Evolutionary conservation across 2,113 vertebrate genomes (phyloP), one percentile per base, ranked within the genome.

Genomic region (Herpetotheres cachinnans): DNA sequence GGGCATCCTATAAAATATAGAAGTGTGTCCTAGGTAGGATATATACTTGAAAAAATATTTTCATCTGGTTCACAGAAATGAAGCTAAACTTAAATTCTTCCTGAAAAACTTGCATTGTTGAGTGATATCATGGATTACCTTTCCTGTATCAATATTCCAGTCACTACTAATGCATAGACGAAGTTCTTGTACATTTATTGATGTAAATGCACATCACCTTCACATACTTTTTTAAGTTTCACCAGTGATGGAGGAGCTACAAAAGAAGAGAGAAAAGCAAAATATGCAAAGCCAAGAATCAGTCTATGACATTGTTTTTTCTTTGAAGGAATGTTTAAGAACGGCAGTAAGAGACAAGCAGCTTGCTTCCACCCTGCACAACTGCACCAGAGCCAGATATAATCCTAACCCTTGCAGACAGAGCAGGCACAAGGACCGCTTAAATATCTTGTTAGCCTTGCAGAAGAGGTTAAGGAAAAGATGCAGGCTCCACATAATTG

Each of bases 1-100:
- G 79, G 74, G 96, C 84, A 89, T 62, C 27, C 50, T 90, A 81
- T 81, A 93, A 92, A 84, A 86, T 66, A 78, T 49, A 94, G 69
- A 92, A 93, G 25, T 65, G 24, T 66, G 50, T 88, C 62, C 82
- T 88, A 80, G 71, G 71, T 72, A 66, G 62, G 61, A 61, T 50
- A 86, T 38, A 85, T 18, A 71, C 6, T 62, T 18, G 78, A 66
- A 85, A 97, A 93, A 91, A 47, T 71, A 67, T 69, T 94, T 93
- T 81, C 49, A 71, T 89, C 44, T 74, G 8, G 18, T 71, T 86
- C 76, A 56, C 4, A 84, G 55, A 52, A 86, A 67, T 26, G 4
- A 86, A 86, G 49, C 1, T 16, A 63, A 76, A 79, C 49, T 63
- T 81, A 42, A 92, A 89, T 12, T 38, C 29, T 21, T 56, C 49